Conservation (phyloP, 2,888 invertebrate species). For the Drosophila mimica region DNA sequence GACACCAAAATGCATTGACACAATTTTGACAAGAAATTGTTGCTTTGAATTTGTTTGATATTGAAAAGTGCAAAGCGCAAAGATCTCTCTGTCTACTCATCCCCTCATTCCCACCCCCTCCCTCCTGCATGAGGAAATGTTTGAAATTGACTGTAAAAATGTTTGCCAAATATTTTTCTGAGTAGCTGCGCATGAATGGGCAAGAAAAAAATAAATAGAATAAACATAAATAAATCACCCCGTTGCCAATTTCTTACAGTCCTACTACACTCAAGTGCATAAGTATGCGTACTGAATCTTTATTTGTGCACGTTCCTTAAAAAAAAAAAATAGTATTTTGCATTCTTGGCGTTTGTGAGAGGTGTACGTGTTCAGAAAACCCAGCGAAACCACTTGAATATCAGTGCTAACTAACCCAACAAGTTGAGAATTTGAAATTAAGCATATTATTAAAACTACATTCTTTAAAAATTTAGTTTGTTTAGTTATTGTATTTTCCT, state of each 20-base stretch:
- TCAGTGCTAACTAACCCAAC: background rate
- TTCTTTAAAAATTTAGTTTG: no score
- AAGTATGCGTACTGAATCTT: slow-evolving; percentile 7
- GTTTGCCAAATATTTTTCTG: slow-evolving; percentile 64
- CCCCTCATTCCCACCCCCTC: background rate
- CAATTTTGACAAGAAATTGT: slow-evolving; percentile 1
- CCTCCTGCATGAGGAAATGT: slow-evolving; percentile 1
- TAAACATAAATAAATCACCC: background rate
- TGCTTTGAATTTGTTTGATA: slow-evolving; percentile 18
- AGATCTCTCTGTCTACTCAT: background rate
- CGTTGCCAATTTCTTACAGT: slow-evolving; percentile 15
- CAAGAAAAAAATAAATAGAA: background rate
- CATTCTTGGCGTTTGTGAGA: slow-evolving; percentile 13
- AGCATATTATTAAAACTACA: background rate
- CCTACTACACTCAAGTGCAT: background rate
- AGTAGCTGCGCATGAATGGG: background rate
- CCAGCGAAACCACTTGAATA: slow-evolving; percentile 12
- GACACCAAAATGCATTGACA: slow-evolving; percentile 39
- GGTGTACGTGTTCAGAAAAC: slow-evolving; percentile 30
- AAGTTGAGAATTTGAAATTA: background rate
- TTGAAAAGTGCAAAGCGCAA: slow-evolving; percentile 21
- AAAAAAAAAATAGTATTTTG: slow-evolving; percentile 9
- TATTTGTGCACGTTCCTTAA: slow-evolving; percentile 12
- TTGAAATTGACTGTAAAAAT: slow-evolving; percentile 44
- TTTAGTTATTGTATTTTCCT: background rate